Evolutionary conservation across 2,797 vertebrate genomes (phyloP), one percentile per base, ranked within the genome.

Genomic region (Helicolenus hilgendorfi): DNA sequence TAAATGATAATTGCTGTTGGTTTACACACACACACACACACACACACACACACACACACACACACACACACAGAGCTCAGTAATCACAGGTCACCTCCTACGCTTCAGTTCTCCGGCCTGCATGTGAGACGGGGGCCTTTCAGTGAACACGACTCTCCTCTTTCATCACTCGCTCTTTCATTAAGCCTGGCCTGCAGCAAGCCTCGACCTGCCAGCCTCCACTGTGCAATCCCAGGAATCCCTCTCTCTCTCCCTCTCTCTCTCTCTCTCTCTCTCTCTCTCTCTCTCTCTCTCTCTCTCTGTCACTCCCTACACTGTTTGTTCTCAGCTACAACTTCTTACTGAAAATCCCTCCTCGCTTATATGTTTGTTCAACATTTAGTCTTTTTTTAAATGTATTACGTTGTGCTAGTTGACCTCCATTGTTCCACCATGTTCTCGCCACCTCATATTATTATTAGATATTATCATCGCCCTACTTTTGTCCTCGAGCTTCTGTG

Each of bases 141-240:
- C 72, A 84, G 87, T 7, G 56, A 92, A 53, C 84, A 71, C 45
- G 38, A 27, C 75, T 75, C 76, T 85, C 63, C 5, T 93, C 92
- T 94, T 95, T 96, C 86, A 90, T 95, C 82, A n/a, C 73, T 56
- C 73, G 8, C 65, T 53, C 72, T 95, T 87, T 92, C 92, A 94
- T 94, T 79, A 91, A 89, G 83, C 77, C 72, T 36, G 58, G 82
- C 90, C 89, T 74, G 70, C 91, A 93, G 94, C 97, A 85, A 91
- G 96, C 88, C 91, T 85, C 89, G 72, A 90, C 97, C 92, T 96
- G 95, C 87, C 79, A 62, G 70, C 79, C 72, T 86, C 76, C 3
- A 1, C 91, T 92, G 82, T 88, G 87, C 89, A 89, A 95, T 95
- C 90, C 85, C 82, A 94, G 95, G 93, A 97, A 95, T 97, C 92